Evolutionary conservation across 2,888 invertebrate genomes (phyloP).

Genomic region (Koerneria pararmatus): DNA sequence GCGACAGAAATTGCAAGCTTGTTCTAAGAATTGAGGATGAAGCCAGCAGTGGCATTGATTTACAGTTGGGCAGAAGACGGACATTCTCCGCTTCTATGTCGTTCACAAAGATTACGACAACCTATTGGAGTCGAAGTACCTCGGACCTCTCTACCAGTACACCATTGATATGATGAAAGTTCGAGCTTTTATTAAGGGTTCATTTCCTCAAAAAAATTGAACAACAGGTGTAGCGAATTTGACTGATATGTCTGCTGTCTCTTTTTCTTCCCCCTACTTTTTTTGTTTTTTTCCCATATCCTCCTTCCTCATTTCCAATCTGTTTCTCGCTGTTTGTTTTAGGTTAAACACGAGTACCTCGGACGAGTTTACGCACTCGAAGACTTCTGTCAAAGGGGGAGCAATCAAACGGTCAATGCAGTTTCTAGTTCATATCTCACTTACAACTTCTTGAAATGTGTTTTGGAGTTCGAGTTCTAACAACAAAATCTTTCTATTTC

Average conservation of each 20-base stretch:
- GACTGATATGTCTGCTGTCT: too few relatives aligned
- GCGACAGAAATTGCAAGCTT: too few relatives aligned
- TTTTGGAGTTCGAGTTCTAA: too few relatives aligned
- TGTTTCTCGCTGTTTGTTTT: conserved; percentile 4
- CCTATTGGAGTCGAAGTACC: conserved; percentile 45
- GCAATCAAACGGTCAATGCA: conserved; percentile 31
- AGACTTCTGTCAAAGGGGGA: conserved; percentile 52
- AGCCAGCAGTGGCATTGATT: conserved; percentile 10
- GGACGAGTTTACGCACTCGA: conserved; percentile 47
- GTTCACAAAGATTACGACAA: conserved; percentile 55
- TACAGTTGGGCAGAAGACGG: conserved; percentile 44
- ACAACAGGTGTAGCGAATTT: background rate
- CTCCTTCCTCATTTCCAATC: background rate
- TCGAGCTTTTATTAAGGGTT: background rate
- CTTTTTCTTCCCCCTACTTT: too few relatives aligned
- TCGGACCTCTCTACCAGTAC: conserved; percentile 49
- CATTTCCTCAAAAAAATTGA: background rate
- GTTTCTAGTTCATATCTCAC: too few relatives aligned
- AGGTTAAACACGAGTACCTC: conserved; percentile 41
- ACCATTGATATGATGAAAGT: conserved; percentile 52
- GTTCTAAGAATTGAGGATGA: background rate
- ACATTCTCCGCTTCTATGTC: conserved; percentile 58
- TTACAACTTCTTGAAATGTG: too few relatives aligned
- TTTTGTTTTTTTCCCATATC: too few relatives aligned
- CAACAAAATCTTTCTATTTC: too few relatives aligned